A percentile compares a stretch with the other conserved stretches of the same genome.
Conservation (phyloP, 2,888 invertebrate species). For the Erebia aethiops region DNA sequence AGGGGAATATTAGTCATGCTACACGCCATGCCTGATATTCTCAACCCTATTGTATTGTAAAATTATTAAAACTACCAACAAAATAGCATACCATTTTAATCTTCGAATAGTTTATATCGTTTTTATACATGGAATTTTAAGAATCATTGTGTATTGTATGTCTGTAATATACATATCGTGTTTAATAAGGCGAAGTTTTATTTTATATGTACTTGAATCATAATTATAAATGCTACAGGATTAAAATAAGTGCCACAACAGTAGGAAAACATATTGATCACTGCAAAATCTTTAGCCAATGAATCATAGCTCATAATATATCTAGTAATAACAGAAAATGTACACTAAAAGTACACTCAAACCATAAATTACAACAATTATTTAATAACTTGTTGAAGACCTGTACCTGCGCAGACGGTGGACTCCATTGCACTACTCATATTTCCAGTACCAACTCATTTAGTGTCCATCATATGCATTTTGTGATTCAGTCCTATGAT, state of each 20-base stretch:
- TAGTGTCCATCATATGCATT: too few species aligned
- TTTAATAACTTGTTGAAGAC: neutral
- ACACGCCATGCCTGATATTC: neutral
- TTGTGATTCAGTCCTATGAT: too few species aligned
- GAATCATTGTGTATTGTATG: constrained; percentile 34
- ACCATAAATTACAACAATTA: neutral
- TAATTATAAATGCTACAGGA: constrained; percentile 1
- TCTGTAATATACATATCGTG: constrained; percentile 37
- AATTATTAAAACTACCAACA: constrained; percentile 29
- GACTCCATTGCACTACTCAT: too few species aligned
- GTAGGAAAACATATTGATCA: too few species aligned
- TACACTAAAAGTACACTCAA: neutral
- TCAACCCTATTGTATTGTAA: neutral
- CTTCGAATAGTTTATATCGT: constrained; percentile 41
- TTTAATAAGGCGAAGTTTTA: constrained; percentile 28
- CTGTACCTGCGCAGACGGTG: neutral
- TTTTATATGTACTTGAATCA: constrained; percentile 18
- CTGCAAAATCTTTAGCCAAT: too few species aligned
- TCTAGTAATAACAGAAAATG: neutral
- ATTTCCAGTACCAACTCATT: too few species aligned
- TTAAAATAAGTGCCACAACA: neutral
- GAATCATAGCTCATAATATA: neutral
- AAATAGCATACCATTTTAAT: constrained; percentile 39
- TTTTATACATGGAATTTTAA: constrained; percentile 48
- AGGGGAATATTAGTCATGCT: neutral